phyloP scores from a whole-genome alignment of 2,113 vertebrate species.

The Hydropotes inermis region DNA sequence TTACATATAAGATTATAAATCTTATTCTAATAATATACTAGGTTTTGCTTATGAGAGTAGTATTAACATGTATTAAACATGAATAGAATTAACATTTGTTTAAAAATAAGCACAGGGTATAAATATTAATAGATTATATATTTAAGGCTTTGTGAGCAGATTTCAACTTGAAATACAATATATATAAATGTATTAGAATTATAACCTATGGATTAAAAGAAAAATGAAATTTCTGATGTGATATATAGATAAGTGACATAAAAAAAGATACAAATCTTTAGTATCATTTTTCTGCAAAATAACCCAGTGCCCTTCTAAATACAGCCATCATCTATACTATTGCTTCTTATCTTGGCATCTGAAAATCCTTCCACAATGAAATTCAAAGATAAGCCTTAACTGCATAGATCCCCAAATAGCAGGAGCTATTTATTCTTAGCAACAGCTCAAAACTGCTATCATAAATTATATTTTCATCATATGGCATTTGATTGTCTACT shows the following conservation, averaged over 20 bases:
- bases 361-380: neutral
- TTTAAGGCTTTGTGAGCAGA: neutral
- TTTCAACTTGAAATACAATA: slow-evolving; percentile 14
- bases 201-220: slow-evolving; percentile 23
- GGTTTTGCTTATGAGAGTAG: neutral
- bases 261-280: neutral
- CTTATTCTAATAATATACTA: neutral
- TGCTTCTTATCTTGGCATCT: neutral
- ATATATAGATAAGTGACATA: neutral
- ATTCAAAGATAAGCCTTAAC: neutral
- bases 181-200: neutral
- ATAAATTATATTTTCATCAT: neutral
- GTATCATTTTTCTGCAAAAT: neutral
- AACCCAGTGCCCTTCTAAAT: neutral
- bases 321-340: neutral
- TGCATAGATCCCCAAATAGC: neutral
- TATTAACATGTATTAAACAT: neutral
- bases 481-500: neutral
- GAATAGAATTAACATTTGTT: neutral
- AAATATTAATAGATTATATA: neutral
- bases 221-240: neutral
- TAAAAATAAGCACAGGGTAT: neutral
- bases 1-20: neutral
- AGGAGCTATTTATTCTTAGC: slow-evolving; percentile 1
- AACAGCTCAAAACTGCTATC: neutral